These are phyloP conservation scores for Acrocera orbiculus DNA, from an alignment of 2,888 invertebrate species.

Conservation along the genomic window DNA sequence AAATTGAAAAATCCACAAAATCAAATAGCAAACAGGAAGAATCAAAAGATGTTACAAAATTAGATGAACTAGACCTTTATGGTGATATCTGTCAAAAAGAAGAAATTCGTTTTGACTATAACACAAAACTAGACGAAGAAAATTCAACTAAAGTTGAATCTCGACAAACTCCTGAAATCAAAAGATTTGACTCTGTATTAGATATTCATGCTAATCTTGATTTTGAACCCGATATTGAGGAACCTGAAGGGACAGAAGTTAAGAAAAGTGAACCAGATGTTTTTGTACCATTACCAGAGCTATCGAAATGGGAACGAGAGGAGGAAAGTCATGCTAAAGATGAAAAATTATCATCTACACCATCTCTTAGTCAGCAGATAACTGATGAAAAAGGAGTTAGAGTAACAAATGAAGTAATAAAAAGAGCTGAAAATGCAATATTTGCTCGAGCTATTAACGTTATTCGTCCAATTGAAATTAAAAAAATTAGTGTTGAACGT, in stretches of 20 bases:
- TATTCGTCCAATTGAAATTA: slow-evolving; percentile 57
- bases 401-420: slow-evolving; percentile 72
- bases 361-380: slow-evolving; percentile 24
- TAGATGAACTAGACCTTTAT: slow-evolving; percentile 15
- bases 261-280: slow-evolving; percentile 18
- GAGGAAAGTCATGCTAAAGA: slow-evolving; percentile 38
- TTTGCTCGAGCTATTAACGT: slow-evolving; percentile 77
- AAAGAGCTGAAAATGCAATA: slow-evolving; percentile 80
- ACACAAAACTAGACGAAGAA: neutral
- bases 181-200: slow-evolving; percentile 20
- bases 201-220: slow-evolving; percentile 21
- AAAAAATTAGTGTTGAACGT: slow-evolving; percentile 49
- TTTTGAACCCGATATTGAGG: slow-evolving; percentile 20
- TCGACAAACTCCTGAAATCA: slow-evolving; percentile 15
- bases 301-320: slow-evolving; percentile 79
- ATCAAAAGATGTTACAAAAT: slow-evolving; percentile 5
- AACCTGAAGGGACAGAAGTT: slow-evolving; percentile 10
- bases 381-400: slow-evolving; percentile 41
- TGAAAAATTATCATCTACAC: slow-evolving; percentile 22
- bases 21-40: neutral
- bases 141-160: slow-evolving; percentile 1
- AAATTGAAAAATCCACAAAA: neutral
- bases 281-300: slow-evolving; percentile 55
- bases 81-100: slow-evolving; percentile 12
- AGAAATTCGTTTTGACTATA: slow-evolving; percentile 10